These are phyloP conservation scores for Solenopsis fugax DNA, from an alignment of 1,140 invertebrate genomes.

Conservation along the genomic window DNA sequence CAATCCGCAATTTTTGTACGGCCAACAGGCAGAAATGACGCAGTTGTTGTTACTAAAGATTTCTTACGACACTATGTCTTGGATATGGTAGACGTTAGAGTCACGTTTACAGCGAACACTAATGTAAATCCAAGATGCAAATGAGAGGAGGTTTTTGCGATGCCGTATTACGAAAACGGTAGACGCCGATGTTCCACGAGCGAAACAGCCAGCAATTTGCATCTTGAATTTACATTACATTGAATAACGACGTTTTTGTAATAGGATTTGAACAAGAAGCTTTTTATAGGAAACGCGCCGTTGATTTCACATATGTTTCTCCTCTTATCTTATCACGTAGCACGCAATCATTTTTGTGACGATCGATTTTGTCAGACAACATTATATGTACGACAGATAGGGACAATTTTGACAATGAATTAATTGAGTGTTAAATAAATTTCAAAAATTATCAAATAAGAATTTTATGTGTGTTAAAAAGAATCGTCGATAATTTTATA, in stretches of 20 bases:
- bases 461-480: not conserved
- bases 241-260: slow-evolving; percentile 55
- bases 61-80: slow-evolving; percentile 8
- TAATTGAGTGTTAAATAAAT: not conserved
- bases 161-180: slow-evolving; percentile 29
- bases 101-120: slow-evolving; percentile 50
- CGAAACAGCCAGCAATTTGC: slow-evolving; percentile 50
- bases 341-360: slow-evolving; percentile 13
- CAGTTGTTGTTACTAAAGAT: slow-evolving; percentile 6
- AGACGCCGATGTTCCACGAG: slow-evolving; percentile 17
- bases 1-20: slow-evolving; percentile 21
- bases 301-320: slow-evolving; percentile 36
- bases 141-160: slow-evolving; percentile 46
- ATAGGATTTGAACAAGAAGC: slow-evolving; percentile 27
- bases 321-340: not conserved
- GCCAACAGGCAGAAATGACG: not conserved
- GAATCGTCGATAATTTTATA: not conserved
- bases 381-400: not conserved
- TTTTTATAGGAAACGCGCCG: not conserved
- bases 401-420: not conserved
- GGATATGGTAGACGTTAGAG: slow-evolving; percentile 2
- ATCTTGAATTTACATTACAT: slow-evolving; percentile 63
- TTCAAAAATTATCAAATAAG: not conserved
- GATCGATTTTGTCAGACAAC: not conserved
- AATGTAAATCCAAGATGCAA: slow-evolving; percentile 61